These are phyloP conservation scores for Pandion haliaetus DNA, from an alignment of 2,113 vertebrate species.

Conservation along the genomic window DNA sequence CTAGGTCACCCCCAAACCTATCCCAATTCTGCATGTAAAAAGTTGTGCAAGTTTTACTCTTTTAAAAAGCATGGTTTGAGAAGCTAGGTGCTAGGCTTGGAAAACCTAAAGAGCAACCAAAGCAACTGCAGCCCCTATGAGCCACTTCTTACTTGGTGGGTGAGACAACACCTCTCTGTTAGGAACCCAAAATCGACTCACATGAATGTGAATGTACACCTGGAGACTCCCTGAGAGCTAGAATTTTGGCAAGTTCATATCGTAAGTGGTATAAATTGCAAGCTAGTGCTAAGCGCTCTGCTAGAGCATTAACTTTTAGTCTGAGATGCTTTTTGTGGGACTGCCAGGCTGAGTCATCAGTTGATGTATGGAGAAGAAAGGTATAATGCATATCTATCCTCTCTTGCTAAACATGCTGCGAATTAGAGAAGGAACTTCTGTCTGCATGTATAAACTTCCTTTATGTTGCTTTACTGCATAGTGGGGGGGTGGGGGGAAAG, in stretches of 20 bases:
- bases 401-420: background rate
- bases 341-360: background rate
- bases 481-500: accelerated
- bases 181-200: accelerated
- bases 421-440: background rate
- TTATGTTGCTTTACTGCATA: background rate
- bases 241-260: background rate
- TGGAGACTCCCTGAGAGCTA: background rate
- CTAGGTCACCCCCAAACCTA: background rate
- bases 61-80: background rate
- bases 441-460: background rate
- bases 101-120: background rate
- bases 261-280: background rate
- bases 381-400: background rate
- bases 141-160: background rate
- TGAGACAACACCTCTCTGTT: background rate
- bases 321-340: background rate
- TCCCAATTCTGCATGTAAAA: background rate
- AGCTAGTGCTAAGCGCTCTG: background rate
- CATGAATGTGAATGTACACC: background rate
- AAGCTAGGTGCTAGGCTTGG: background rate
- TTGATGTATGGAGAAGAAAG: background rate
- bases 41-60: background rate
- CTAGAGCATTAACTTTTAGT: background rate
- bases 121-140: background rate